A percentile compares a stretch with the other conserved stretches of the same genome.
phyloP scores from a whole-genome alignment of 2,113 vertebrate species.

The Neofelis nebulosa region DNA sequence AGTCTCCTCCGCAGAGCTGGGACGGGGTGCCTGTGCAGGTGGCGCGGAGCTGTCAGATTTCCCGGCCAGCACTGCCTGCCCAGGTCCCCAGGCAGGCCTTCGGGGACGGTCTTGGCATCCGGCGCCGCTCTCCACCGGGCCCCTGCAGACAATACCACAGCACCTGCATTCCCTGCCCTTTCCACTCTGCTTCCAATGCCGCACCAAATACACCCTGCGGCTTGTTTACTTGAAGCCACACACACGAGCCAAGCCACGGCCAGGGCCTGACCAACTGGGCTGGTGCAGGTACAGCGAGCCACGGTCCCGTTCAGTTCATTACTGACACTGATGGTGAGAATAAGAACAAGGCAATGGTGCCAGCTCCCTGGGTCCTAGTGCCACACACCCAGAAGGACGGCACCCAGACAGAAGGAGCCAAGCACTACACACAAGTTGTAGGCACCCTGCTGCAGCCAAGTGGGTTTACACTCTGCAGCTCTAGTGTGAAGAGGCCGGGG shows the following conservation, averaged over 20 bases:
- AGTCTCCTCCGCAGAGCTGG: accelerated
- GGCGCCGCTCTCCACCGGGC: accelerated
- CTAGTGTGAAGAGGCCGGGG: accelerated
- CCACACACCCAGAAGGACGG: accelerated
- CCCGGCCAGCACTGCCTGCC: background rate
- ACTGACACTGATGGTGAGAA: background rate
- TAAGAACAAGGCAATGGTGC: background rate
- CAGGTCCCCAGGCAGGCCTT: background rate
- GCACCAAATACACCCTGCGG: accelerated
- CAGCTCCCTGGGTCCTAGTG: background rate
- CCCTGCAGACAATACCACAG: background rate
- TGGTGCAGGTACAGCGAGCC: accelerated
- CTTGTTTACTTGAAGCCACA: background rate
- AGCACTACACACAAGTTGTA: accelerated
- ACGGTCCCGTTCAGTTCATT: background rate
- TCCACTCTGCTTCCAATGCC: accelerated
- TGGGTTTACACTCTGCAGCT: accelerated
- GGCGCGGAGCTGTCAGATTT: accelerated
- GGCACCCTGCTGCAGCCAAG: background rate
- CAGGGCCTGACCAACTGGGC: background rate
- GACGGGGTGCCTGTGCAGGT: accelerated
- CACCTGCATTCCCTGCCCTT: background rate
- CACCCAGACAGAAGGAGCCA: background rate
- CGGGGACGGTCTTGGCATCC: background rate
- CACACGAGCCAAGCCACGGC: background rate